These are phyloP conservation scores for Cydia strobilella DNA, from an alignment of 1,140 invertebrate genomes.

Conservation along the genomic window DNA sequence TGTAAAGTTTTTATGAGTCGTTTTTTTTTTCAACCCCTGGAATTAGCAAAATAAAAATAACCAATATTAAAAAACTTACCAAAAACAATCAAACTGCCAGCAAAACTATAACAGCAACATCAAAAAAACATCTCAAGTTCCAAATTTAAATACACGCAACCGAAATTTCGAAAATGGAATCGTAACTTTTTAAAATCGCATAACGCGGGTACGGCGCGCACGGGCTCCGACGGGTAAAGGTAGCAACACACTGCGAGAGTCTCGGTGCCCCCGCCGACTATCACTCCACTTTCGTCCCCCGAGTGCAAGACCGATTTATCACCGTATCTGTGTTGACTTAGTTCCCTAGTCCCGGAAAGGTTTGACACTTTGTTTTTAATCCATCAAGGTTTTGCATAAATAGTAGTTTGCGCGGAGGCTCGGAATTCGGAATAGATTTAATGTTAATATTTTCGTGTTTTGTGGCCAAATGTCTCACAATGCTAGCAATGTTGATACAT, in stretches of 20 bases:
- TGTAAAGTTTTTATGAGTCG: too few relatives aligned
- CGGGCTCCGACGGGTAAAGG: constrained; percentile 60
- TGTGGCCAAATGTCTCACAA: too few relatives aligned
- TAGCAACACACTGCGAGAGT: constrained; percentile 62
- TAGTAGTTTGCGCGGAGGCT: neutral
- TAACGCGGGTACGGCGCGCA: constrained; percentile 40
- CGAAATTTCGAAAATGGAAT: neutral
- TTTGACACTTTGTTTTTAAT: constrained; percentile 30
- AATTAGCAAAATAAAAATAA: too few relatives aligned
- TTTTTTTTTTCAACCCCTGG: neutral
- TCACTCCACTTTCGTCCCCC: constrained; percentile 72
- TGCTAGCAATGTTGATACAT: too few relatives aligned
- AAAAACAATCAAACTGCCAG: constrained; percentile 5
- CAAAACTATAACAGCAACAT: constrained; percentile 15
- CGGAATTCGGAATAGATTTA: neutral
- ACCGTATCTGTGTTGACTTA: constrained; percentile 55
- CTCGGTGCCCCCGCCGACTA: constrained; percentile 62
- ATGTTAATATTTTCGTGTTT: too few relatives aligned
- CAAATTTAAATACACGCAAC: constrained; percentile 18
- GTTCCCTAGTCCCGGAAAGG: constrained; percentile 41
- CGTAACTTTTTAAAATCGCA: constrained; percentile 26
- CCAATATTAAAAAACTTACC: neutral
- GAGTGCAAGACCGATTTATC: constrained; percentile 67
- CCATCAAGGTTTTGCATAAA: constrained; percentile 26
- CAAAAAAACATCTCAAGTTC: constrained; percentile 23